Evolutionary conservation across 2,888 invertebrate genomes (phyloP).

Genomic region (Athalia rosae): DNA sequence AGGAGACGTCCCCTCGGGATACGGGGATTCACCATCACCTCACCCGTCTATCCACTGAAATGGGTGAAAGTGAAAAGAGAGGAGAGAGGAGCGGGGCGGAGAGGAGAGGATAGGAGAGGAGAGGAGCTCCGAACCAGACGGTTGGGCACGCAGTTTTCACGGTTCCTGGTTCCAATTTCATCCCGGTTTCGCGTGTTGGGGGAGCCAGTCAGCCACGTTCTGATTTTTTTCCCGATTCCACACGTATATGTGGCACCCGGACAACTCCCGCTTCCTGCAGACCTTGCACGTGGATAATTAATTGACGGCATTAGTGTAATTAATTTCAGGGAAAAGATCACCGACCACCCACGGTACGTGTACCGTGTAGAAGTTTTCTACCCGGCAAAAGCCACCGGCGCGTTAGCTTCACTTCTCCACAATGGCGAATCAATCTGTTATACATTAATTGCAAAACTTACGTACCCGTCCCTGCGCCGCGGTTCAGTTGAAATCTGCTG

Average conservation of each 20-base stretch:
- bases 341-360: neutral
- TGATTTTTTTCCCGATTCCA: slow-evolving; percentile 9
- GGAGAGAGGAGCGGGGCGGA: slow-evolving; percentile 20
- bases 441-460: too few relatives aligned
- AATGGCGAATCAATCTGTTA: too few relatives aligned
- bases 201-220: slow-evolving; percentile 38
- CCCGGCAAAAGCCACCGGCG: neutral
- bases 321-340: slow-evolving; percentile 31
- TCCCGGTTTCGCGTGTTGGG: slow-evolving; percentile 46
- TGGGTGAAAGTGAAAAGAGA: slow-evolving; percentile 12
- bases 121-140: slow-evolving; percentile 36
- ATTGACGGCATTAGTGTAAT: slow-evolving; percentile 42
- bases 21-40: slow-evolving; percentile 38
- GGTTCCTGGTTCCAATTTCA: slow-evolving; percentile 67
- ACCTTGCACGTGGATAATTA: slow-evolving; percentile 28
- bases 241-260: neutral
- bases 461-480: too few relatives aligned
- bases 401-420: neutral
- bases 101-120: slow-evolving; percentile 19
- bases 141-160: slow-evolving; percentile 59
- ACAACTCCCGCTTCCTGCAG: neutral
- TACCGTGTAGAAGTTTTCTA: neutral
- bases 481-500: too few relatives aligned
- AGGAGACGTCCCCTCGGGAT: slow-evolving; percentile 43
- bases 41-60: slow-evolving; percentile 24